Evolutionary conservation across 2,888 invertebrate species (phyloP), one percentile per base, ranked within the genome.

Genomic region (Heliconius erato): DNA sequence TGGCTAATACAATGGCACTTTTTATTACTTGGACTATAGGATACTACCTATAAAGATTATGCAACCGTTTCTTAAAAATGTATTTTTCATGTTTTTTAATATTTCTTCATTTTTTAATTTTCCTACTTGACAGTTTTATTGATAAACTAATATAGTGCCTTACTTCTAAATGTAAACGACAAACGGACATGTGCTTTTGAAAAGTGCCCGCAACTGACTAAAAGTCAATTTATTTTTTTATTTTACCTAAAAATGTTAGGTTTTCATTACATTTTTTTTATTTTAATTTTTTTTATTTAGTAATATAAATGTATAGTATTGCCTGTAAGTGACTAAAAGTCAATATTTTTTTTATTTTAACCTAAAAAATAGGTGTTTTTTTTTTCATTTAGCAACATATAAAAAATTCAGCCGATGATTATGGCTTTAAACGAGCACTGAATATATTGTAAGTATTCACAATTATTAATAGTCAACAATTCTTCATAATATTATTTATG

Each of bases 401-500:
- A 26, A 72, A 14, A 72, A 72, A 28, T 35, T 12, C 26, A 69
- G 35, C 32, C 26, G 35, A 69, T n/a, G 23, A 63, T 11, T 63
- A 63, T 35, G 69, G 69, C 69, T 69, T 69, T 69, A 35, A 69
- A 69, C 35, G 69, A 69, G 69, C 69, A 35, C 49, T 49, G 49
- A 74, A 49, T 26, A 35, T 49, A 26, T 44, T 35, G 44, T 49
- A 63, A 63, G 63, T 63, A 63, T 63, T 63, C 63, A n/a, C 63
- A 11, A 63, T 63, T n/a, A n/a, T 63, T 63, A 63, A 63, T 63
- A 63, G 63, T 63, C 63, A 63, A 63, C 63, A 63, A 63, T 63
- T 69, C 69, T 19, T 35, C 14, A 69, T 69, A 28, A 63, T 63
- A 63, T 63, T 63, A 44, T 74, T 26, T n/a, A n/a, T n/a, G 63